Percentiles rank a stretch among this genome's conserved stretches.
These are phyloP conservation scores for Peromyscus attwateri DNA, from an alignment of 2,797 vertebrate genomes.

Conservation along the genomic window DNA sequence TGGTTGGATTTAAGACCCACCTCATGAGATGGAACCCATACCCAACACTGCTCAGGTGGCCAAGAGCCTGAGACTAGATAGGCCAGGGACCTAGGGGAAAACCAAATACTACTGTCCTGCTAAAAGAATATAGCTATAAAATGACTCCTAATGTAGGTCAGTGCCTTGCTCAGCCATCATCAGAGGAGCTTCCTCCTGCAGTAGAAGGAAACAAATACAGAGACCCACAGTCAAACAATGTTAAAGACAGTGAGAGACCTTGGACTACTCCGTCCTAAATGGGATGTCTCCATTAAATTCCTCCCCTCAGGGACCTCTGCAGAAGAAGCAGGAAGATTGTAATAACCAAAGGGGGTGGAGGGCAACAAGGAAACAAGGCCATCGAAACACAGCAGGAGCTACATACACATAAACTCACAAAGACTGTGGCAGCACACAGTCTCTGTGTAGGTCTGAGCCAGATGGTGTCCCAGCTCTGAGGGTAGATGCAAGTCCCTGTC, in stretches of 20 bases:
- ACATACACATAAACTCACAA: not conserved
- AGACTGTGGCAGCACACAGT: not conserved
- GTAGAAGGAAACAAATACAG: not conserved
- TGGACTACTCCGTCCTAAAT: not conserved
- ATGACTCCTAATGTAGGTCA: not conserved
- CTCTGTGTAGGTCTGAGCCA: not conserved
- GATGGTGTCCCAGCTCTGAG: not conserved
- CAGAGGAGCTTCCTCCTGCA: not conserved
- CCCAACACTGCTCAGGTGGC: not conserved
- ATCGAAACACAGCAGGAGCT: not conserved
- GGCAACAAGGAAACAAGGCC: not conserved
- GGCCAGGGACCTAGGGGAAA: not conserved
- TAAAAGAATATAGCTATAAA: not conserved
- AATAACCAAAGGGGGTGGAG: not conserved
- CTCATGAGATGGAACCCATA: not conserved
- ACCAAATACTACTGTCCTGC: not conserved
- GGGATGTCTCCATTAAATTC: not conserved
- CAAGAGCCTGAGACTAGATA: not conserved
- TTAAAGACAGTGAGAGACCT: not conserved
- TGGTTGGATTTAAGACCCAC: not conserved
- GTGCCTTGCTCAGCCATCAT: not conserved
- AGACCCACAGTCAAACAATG: not conserved
- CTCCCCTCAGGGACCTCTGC: not conserved
- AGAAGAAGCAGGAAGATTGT: too few relatives aligned
- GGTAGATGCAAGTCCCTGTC: not conserved